These are phyloP conservation scores for Gracilinanus agilis DNA, from an alignment of 2,113 vertebrate species.

Conservation along the genomic window DNA sequence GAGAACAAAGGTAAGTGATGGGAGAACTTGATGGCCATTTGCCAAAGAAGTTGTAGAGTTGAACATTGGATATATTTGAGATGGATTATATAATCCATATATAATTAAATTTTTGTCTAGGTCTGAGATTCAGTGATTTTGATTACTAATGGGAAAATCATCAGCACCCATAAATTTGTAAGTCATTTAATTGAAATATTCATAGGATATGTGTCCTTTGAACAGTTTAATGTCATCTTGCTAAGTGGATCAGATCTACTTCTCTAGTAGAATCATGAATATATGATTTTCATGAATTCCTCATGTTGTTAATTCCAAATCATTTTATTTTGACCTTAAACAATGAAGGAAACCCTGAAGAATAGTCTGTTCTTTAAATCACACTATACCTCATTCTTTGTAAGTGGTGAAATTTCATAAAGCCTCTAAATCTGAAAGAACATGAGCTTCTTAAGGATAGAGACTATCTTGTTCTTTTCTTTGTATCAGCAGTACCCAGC, in stretches of 20 bases:
- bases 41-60: neutral
- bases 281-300: neutral
- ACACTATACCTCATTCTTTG: too few relatives aligned
- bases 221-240: neutral
- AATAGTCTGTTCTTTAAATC: too few relatives aligned
- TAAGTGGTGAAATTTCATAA: too few relatives aligned
- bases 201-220: neutral
- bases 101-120: neutral
- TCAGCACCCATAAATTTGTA: neutral
- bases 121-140: neutral
- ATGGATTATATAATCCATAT: neutral
- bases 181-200: neutral
- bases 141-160: neutral
- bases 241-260: neutral
- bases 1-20: neutral
- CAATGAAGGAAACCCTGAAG: neutral
- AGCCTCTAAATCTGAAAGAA: too few relatives aligned
- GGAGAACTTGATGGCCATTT: neutral
- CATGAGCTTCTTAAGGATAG: too few relatives aligned
- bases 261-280: neutral
- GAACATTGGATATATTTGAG: neutral
- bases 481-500: too few relatives aligned
- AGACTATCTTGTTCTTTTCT: too few relatives aligned
- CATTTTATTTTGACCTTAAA: neutral
- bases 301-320: neutral